These are phyloP conservation scores for Ophion ventricosus DNA, from an alignment of 2,888 invertebrate genomes.

Conservation along the genomic window DNA sequence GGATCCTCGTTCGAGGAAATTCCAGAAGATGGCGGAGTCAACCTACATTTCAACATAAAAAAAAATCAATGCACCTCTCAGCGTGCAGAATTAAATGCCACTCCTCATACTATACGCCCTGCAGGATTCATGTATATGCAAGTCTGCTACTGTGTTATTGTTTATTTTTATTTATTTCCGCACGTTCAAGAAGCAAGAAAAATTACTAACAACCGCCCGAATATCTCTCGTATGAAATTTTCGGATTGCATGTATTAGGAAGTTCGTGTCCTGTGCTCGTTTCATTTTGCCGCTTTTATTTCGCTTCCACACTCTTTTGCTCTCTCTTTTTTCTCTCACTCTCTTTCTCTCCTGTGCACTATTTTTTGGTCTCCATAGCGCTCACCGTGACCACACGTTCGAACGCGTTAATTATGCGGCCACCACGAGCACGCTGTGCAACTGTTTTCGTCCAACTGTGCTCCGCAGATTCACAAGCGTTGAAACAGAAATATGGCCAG, in stretches of 20 bases:
- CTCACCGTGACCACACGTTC: constrained; percentile 20
- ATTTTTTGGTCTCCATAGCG: constrained; percentile 15
- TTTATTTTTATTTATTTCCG: not conserved
- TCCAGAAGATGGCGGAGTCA: constrained; percentile 49
- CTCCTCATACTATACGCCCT: not conserved
- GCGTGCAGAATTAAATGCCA: constrained; percentile 5
- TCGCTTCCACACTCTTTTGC: not conserved
- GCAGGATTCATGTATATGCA: not conserved
- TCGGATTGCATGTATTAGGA: constrained; percentile 5
- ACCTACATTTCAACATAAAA: constrained; percentile 38
- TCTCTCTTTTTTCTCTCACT: not conserved
- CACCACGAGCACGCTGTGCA: constrained; percentile 23
- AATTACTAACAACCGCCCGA: not conserved
- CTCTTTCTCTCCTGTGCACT: not conserved
- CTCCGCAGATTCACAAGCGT: constrained; percentile 17
- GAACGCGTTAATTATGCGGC: constrained; percentile 49
- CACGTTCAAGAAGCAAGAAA: constrained; percentile 5
- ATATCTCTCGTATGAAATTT: constrained; percentile 3
- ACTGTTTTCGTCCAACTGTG: constrained; percentile 20
- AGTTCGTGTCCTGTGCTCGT: not conserved
- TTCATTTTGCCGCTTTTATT: constrained; percentile 12
- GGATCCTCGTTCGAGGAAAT: constrained; percentile 31
- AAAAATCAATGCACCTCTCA: constrained; percentile 39
- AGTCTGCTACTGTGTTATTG: not conserved
- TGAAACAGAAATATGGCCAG: constrained; percentile 36